Evolutionary conservation across 2,888 invertebrate genomes (phyloP), one percentile per base, ranked within the genome.

Genomic region (Dolichomitus sp.): DNA sequence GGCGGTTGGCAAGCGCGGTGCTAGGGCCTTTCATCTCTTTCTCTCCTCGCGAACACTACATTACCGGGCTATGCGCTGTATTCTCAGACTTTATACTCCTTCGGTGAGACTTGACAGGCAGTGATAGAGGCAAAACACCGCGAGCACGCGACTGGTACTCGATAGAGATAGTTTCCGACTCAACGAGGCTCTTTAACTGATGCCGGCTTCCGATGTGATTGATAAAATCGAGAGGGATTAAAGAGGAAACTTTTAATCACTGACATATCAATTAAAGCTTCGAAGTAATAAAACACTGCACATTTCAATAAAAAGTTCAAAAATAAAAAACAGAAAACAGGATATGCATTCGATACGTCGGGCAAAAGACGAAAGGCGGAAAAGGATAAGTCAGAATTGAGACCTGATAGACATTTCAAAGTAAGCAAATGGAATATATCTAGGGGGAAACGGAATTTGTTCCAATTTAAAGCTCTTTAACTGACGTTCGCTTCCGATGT

Each of bases 1-100:
- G 78, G 79, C 69, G 81, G 69, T 37, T 68, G 74, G 66, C n/a
- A 40, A 74, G 73, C 76, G 81, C 70, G 52, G 72, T 80, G 48
- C 76, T 61, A 61, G 45, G 61, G 57, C 74, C 79, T 79, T 82
- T 82, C 81, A 79, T 82, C 79, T 82, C 73, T 33, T 65, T 69
- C 42, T 78, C 74, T 77, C 57, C 68, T 52, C 11, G 54, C 52
- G 14, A 63, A 23, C n/a, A 45, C 30, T 63, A 63, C 81, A 65
- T 81, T 83, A 77, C 54, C 61, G 48, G 37, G 59, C 30, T 65
- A 50, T 33, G 33, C 68, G 65, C 52, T 5, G 42, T 75, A 65
- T 54, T 65, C 48, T 14, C 76, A 37, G 63, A 65, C 69, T 80
- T 76, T 68, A 74, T 54, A 37, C 61, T 68, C 68, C 66, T 57